These are phyloP conservation scores for Parapristionchus giblindavisi DNA, from an alignment of 2,888 invertebrate genomes.

Conservation along the genomic window DNA sequence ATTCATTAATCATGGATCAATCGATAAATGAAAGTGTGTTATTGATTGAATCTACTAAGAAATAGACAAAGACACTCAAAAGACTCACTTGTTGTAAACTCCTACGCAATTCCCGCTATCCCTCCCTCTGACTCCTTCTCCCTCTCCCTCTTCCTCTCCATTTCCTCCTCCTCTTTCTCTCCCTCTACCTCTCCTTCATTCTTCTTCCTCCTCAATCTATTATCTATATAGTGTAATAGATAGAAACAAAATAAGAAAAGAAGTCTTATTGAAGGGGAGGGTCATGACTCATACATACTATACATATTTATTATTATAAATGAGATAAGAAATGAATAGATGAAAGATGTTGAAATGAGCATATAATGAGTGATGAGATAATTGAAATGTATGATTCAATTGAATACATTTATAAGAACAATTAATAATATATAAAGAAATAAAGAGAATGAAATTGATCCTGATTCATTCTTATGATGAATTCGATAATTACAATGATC, in stretches of 20 bases:
- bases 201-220: constrained; percentile 15
- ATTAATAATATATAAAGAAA: neutral
- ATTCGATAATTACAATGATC: constrained; percentile 48
- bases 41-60: neutral
- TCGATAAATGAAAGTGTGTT: constrained; percentile 23
- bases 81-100: neutral
- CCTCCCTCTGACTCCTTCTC: constrained; percentile 39
- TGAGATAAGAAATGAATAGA: neutral
- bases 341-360: neutral
- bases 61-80: neutral
- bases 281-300: neutral
- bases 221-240: neutral
- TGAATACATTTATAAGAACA: neutral
- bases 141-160: constrained; percentile 20
- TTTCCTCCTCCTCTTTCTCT: constrained; percentile 32
- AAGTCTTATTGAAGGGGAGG: neutral
- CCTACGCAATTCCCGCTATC: neutral
- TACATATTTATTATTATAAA: no score
- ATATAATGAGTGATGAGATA: neutral
- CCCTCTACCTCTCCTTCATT: constrained; percentile 27
- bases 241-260: neutral
- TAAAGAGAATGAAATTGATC: constrained; percentile 1
- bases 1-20: constrained; percentile 1
- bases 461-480: neutral
- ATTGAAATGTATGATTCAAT: no score